These are phyloP conservation scores for Tetrao urogallus DNA, from an alignment of 2,113 vertebrate species.

Conservation along the genomic window DNA sequence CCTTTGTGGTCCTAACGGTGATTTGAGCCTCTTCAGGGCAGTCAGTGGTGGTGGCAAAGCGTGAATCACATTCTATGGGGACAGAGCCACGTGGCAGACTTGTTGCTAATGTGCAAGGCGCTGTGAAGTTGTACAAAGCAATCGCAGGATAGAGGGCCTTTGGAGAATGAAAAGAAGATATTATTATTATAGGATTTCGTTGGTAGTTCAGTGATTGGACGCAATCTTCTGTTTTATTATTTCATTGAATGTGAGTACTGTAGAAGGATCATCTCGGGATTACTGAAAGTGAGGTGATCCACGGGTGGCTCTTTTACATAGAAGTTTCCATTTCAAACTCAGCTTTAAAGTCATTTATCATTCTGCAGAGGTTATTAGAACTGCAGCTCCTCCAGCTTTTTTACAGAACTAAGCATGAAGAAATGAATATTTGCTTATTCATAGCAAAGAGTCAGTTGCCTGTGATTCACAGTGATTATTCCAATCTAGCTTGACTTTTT, in stretches of 20 bases:
- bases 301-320: neutral
- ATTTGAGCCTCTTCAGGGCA: neutral
- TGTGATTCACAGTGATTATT: slow-evolving; percentile 19
- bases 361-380: slow-evolving; percentile 4
- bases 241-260: neutral
- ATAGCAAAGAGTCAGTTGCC: neutral
- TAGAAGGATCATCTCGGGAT: neutral
- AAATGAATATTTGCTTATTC: slow-evolving; percentile 10
- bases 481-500: neutral
- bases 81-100: neutral
- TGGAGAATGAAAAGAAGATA: neutral
- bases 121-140: neutral
- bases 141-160: neutral
- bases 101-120: neutral
- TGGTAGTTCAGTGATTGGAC: neutral
- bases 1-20: neutral
- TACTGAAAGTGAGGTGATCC: neutral
- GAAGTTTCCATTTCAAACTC: neutral
- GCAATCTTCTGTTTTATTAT: slow-evolving; percentile 2
- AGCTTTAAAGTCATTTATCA: slow-evolving; percentile 1
- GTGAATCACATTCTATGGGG: neutral
- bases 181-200: neutral
- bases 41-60: neutral
- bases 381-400: neutral
- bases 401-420: neutral